Evolutionary conservation across 2,888 invertebrate species (phyloP), one percentile per base, ranked within the genome.

Genomic region (Zhengitettix transpicula): DNA sequence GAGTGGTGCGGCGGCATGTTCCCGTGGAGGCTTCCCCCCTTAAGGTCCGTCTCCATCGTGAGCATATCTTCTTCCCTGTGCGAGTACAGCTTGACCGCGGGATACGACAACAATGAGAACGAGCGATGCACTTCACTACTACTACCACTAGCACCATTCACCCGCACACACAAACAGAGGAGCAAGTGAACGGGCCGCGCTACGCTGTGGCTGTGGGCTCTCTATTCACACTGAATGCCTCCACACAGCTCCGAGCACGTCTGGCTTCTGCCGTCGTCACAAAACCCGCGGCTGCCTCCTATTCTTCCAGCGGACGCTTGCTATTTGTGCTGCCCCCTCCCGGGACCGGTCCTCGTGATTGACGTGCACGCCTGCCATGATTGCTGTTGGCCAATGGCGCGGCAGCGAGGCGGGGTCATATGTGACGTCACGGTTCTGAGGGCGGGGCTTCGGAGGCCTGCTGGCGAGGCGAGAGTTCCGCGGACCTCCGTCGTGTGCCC

Each of bases 41-140:
- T 90, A 77, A 90, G 81, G 76, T 90, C 90, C 77, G 88, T 81
- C 82, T 90, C 90, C 89, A 90, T 89, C 77, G 89, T 90, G 78
- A 90, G 78, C 90, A 90, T 90, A 71, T 85, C 87, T 75, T 82
- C 82, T 78, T 85, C 85, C 82, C 85, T 80, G 78, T 83, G 85
- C 76, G 85, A 82, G 84, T 83, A 87, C 87, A 87, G 87, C 78
- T 87, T 87, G 87, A 76, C 78, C 81, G 73, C 52, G 17, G 52
- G 40, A 57, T 56, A 15, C 14, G 42, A 57, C 55, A 47, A 58
- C 58, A 28, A 28, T 42, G 53, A 28, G 56, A 54, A 42, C 15
- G 28, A 42, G 11, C 42, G 58, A 52, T 16, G 52, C 58, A 42
- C 40, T 41, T 40, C 53, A 40, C 53, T 53, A 16, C 53, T 53